Conservation (phyloP, 2,888 invertebrate species). For the Cephonodes hylas region DNA sequence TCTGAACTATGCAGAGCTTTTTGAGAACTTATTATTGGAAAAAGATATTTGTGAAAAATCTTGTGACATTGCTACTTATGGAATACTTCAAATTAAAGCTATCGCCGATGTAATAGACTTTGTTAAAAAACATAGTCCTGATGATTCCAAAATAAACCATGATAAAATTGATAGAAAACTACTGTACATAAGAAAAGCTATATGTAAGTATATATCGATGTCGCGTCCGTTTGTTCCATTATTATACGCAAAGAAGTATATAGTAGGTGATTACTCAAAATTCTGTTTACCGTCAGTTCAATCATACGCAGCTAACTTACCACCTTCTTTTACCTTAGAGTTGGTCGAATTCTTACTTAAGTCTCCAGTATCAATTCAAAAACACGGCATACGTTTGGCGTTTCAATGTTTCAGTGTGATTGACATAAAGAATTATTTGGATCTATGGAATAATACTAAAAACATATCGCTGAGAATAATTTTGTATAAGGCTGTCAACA, state of each 20-base stretch:
- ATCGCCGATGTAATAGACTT: slow-evolving; percentile 35
- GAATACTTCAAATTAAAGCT: slow-evolving; percentile 45
- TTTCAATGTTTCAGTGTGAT: slow-evolving; percentile 44
- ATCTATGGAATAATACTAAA: slow-evolving; percentile 29
- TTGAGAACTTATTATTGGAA: slow-evolving; percentile 17
- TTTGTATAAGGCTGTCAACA: slow-evolving; percentile 41
- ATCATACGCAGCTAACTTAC: slow-evolving; percentile 43
- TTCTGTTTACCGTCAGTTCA: slow-evolving; percentile 47
- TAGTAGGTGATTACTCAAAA: slow-evolving; percentile 52
- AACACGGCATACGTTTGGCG: slow-evolving; percentile 53
- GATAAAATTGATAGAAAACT: slow-evolving; percentile 31
- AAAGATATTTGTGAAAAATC: slow-evolving; percentile 14
- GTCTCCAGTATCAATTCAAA: slow-evolving; percentile 50
- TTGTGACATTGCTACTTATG: slow-evolving; percentile 32
- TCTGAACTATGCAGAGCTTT: slow-evolving; percentile 16
- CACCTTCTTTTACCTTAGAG: slow-evolving; percentile 32
- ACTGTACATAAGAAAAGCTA: slow-evolving; percentile 42
- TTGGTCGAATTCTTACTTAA: slow-evolving; percentile 46
- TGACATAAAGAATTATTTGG: too few species aligned
- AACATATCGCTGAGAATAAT: slow-evolving; percentile 46
- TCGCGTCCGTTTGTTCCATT: slow-evolving; percentile 51
- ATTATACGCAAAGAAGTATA: slow-evolving; percentile 34
- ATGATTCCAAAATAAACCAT: slow-evolving; percentile 43
- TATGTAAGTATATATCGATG: slow-evolving; percentile 46
- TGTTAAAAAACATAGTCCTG: slow-evolving; percentile 43